Percentiles rank a stretch among this genome's conserved stretches.
Conservation (phyloP, 64 coral and sea anemone genomes). For the Montipora efflorescens region DNA sequence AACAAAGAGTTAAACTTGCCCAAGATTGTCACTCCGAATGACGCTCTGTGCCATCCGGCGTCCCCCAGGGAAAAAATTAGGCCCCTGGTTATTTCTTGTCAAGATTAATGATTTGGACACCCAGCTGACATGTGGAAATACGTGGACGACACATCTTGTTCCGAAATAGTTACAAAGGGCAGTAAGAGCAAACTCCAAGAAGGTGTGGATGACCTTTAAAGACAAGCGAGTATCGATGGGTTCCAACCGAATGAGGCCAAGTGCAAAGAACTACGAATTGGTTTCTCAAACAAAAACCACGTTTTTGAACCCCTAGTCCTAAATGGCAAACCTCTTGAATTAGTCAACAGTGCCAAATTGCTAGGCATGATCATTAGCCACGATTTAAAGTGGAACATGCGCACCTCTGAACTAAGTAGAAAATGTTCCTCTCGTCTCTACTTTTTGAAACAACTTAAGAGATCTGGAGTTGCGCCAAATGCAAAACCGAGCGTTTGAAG, state of each 20-base stretch:
- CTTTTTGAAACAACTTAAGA: too few relatives aligned
- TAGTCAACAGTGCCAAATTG: slow-evolving; percentile 1
- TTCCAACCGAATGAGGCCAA: neutral
- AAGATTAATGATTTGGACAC: neutral
- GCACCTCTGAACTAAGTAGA: too few relatives aligned
- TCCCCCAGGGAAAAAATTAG: too few relatives aligned
- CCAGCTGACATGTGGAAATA: slow-evolving; percentile 37
- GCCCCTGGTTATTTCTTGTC: too few relatives aligned
- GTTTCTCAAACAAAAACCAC: neutral
- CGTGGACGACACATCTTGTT: slow-evolving; percentile 33
- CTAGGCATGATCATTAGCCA: neutral
- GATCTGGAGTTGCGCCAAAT: too few relatives aligned
- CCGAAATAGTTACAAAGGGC: slow-evolving; percentile 23
- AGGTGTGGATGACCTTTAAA: neutral
- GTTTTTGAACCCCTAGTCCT: slow-evolving; percentile 14
- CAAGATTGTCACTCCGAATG: too few relatives aligned
- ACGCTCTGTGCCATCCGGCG: too few relatives aligned
- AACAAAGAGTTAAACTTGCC: too few relatives aligned
- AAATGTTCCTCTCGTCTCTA: too few relatives aligned
- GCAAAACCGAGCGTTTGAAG: too few relatives aligned
- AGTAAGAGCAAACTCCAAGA: slow-evolving; percentile 15
- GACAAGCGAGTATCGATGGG: neutral
- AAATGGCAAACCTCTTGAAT: slow-evolving; percentile 13
- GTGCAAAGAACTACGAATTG: neutral
- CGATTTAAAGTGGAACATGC: too few relatives aligned